Evolutionary conservation across 2,888 invertebrate species (phyloP).

Genomic region (Corythucha ciliata): DNA sequence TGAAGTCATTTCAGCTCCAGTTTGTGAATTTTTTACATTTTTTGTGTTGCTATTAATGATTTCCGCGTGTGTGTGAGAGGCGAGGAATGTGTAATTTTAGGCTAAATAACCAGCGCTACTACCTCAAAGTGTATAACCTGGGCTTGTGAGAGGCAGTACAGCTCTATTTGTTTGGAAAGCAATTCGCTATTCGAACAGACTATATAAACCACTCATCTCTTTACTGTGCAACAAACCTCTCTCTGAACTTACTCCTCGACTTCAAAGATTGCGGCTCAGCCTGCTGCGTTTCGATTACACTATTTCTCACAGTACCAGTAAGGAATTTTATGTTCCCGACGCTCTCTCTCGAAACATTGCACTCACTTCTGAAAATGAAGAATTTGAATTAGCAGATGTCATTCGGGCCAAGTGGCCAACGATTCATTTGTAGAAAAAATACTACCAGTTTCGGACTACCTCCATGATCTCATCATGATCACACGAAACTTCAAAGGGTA

Average conservation of each 20-base stretch:
- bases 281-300: slow-evolving; percentile 37
- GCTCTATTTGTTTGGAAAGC: slow-evolving; percentile 37
- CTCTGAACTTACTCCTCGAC: background rate
- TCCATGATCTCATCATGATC: background rate
- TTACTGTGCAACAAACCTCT: background rate
- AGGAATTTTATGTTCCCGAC: slow-evolving; percentile 37
- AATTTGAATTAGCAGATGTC: slow-evolving; percentile 6
- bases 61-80: too few species aligned
- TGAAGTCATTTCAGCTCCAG: too few species aligned
- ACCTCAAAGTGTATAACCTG: slow-evolving; percentile 34
- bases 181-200: background rate
- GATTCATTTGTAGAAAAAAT: background rate
- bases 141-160: slow-evolving; percentile 38
- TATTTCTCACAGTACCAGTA: slow-evolving; percentile 37
- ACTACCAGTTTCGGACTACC: background rate
- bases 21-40: too few species aligned
- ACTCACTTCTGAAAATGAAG: too few species aligned
- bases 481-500: too few species aligned
- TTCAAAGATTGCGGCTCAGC: slow-evolving; percentile 37
- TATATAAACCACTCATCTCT: background rate
- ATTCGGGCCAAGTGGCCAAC: background rate
- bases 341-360: too few species aligned
- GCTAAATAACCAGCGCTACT: too few species aligned
- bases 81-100: too few species aligned
- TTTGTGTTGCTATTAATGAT: too few species aligned